Evolutionary conservation across 2,888 invertebrate species (phyloP).

Genomic region (Patella caerulea): DNA sequence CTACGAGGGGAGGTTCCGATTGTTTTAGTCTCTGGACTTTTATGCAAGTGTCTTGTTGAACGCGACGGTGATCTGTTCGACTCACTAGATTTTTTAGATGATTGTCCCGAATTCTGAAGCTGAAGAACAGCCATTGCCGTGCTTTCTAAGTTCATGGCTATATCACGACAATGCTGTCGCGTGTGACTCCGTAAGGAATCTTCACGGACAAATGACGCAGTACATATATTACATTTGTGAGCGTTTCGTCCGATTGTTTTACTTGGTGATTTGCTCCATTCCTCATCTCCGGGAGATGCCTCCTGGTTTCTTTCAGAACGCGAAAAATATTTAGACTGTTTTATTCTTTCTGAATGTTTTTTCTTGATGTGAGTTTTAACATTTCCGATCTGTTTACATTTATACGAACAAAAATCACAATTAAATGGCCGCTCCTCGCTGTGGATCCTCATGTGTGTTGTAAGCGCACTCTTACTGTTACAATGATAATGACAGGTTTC

Average conservation of each 20-base stretch:
- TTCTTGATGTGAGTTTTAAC: conserved; percentile 62
- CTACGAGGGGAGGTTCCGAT: conserved; percentile 4
- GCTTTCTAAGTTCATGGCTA: conserved; percentile 40
- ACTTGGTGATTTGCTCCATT: neutral
- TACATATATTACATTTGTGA: conserved; percentile 68
- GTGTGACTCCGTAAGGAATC: conserved; percentile 72
- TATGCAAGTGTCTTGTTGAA: neutral
- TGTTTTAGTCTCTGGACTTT: neutral
- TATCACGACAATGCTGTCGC: conserved; percentile 62
- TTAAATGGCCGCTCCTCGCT: conserved; percentile 53
- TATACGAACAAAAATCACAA: conserved; percentile 64
- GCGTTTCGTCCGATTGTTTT: conserved; percentile 38
- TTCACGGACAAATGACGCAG: conserved; percentile 70
- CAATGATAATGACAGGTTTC: conserved; percentile 59
- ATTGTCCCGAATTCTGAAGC: conserved; percentile 35
- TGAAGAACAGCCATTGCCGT: conserved; percentile 59
- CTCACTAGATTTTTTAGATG: neutral
- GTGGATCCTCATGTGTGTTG: conserved; percentile 61
- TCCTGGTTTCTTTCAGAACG: conserved; percentile 9
- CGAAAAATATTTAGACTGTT: conserved; percentile 5
- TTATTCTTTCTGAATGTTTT: conserved; percentile 54
- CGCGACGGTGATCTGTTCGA: neutral
- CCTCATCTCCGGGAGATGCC: neutral
- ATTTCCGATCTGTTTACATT: conserved; percentile 59
- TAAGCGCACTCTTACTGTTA: conserved; percentile 52